phyloP scores from a whole-genome alignment of 2,113 vertebrate species.

The Rhegmatorhina hoffmannsi region DNA sequence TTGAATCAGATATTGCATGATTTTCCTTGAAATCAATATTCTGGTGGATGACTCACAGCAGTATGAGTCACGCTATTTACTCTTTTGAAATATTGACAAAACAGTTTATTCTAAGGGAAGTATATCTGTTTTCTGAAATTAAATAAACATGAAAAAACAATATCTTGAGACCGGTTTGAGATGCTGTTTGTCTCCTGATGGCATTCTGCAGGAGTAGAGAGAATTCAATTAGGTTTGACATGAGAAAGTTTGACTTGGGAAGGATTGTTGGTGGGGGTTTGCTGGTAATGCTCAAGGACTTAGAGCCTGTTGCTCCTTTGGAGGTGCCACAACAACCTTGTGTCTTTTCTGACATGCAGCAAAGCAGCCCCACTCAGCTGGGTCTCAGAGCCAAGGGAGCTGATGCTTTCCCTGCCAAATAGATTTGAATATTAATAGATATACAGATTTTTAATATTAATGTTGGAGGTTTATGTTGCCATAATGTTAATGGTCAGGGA shows the following conservation, averaged over 20 bases:
- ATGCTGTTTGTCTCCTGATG: background rate
- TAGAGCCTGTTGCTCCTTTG: background rate
- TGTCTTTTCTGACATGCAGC: background rate
- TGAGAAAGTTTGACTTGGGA: background rate
- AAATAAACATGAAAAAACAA: background rate
- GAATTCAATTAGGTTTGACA: background rate
- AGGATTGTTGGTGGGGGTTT: background rate
- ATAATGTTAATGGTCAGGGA: background rate
- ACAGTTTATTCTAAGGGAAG: slow-evolving; percentile 2
- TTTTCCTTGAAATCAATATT: background rate
- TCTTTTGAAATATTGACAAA: slow-evolving; percentile 21
- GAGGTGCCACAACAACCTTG: background rate
- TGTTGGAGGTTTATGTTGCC: background rate
- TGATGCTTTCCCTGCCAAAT: background rate
- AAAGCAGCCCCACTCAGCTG: rapidly evolving
- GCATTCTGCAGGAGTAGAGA: background rate
- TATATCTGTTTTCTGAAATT: background rate
- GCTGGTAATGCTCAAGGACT: background rate
- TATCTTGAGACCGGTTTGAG: background rate
- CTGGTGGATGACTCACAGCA: background rate
- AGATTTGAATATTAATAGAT: background rate
- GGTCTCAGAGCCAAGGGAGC: background rate
- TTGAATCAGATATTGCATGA: background rate
- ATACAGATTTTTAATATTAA: background rate
- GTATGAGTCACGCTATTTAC: background rate